Evolutionary conservation across 2,797 vertebrate genomes (phyloP).

Genomic region (Anguilla anguilla): DNA sequence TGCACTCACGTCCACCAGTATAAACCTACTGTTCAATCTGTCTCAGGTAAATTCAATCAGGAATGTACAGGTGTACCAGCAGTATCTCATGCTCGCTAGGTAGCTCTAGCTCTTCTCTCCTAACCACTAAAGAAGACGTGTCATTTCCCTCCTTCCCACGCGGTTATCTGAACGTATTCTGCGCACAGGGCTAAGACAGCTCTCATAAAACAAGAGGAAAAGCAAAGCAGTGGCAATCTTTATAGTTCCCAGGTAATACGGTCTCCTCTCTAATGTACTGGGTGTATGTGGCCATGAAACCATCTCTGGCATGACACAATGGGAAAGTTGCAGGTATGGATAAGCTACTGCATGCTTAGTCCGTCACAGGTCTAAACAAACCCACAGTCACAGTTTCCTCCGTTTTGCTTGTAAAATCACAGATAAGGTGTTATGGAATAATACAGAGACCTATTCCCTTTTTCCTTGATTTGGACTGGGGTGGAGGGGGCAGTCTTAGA

Average conservation of each 20-base stretch:
- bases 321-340: neutral
- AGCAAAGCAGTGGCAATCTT: neutral
- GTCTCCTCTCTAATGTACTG: neutral
- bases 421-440: neutral
- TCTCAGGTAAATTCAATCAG: neutral
- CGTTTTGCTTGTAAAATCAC: neutral
- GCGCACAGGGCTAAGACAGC: neutral
- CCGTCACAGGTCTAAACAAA: neutral
- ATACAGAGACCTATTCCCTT: neutral
- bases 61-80: neutral
- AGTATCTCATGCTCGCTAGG: neutral
- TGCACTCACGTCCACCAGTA: neutral
- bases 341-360: neutral
- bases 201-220: neutral
- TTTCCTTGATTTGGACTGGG: neutral
- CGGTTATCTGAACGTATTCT: neutral
- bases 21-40: neutral
- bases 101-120: neutral
- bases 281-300: neutral
- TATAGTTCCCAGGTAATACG: neutral
- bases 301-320: neutral
- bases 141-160: neutral
- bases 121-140: neutral
- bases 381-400: neutral
- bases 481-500: neutral